phyloP scores from a whole-genome alignment of 2,113 vertebrate genomes.

The Puntigrus tetrazona region DNA sequence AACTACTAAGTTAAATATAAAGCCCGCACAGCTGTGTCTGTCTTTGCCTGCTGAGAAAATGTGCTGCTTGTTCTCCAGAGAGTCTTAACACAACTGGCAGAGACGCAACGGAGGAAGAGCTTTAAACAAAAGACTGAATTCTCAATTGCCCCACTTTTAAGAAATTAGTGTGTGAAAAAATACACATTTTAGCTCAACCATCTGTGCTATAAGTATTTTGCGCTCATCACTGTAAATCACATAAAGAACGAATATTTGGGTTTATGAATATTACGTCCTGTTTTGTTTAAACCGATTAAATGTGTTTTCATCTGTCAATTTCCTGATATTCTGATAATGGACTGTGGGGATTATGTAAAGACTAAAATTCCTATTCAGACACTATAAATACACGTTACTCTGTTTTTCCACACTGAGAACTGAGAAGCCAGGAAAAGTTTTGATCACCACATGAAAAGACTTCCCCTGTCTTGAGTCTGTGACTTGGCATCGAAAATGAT shows the following conservation, averaged over 20 bases:
- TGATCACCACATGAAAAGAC: constrained; percentile 41
- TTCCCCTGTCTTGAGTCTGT: constrained; percentile 28
- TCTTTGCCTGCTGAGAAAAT: constrained; percentile 41
- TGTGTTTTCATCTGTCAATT: not conserved
- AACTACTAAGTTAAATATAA: constrained; percentile 28
- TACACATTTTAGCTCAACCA: constrained; percentile 45
- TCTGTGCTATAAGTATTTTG: not conserved
- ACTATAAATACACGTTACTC: not conserved
- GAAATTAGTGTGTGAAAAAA: constrained; percentile 63
- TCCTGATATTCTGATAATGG: not conserved
- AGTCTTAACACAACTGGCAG: constrained; percentile 66
- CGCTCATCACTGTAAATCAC: not conserved
- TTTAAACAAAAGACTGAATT: constrained; percentile 51
- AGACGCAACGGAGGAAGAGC: constrained; percentile 58
- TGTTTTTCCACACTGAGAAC: constrained; percentile 31
- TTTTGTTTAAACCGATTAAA: not conserved
- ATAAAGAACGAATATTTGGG: not conserved
- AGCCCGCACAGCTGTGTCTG: constrained; percentile 35
- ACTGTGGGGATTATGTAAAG: constrained; percentile 9
- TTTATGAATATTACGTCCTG: not conserved
- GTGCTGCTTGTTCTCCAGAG: constrained; percentile 53
- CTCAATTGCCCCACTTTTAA: constrained; percentile 70
- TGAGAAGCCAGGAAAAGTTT: constrained; percentile 46
- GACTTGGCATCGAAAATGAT: constrained; percentile 50
- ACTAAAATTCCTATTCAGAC: constrained; percentile 5